Evolutionary conservation across 2,888 invertebrate genomes (phyloP), one percentile per base, ranked within the genome.

Genomic region (Sturmia bella): DNA sequence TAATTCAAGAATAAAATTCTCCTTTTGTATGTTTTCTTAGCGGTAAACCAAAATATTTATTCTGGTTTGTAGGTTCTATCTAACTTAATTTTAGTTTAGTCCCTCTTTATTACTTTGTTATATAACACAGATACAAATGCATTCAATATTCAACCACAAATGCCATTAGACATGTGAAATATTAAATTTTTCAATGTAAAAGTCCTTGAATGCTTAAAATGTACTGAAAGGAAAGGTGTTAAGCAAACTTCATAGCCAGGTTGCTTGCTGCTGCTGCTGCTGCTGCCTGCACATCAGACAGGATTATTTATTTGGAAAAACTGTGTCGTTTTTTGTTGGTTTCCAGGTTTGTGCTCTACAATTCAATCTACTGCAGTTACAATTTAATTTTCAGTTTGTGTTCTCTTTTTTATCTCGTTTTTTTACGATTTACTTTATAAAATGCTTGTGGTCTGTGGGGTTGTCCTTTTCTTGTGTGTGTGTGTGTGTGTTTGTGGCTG

Each of bases 101-200:
- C 43, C 9, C 32, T 56, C 32, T 7, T 17, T 5, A 9, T 24
- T n/a, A 9, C 9, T 45, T n/a, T 41, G 11, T 39, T n/a, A 64
- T 45, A 27, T 57, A 54, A 39, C 32, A 48, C 54, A 45, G 21
- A 17, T 3, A 56, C 45, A 75, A 32, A 50, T 13, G 21, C 27
- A 19, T 68, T 52, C 64, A 73, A 61, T 78, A 66, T 73, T 66
- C 39, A 24, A 69, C 78, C 82, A 32, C 82, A 82, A 78, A 83
- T 75, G 41, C 78, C 70, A 81, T 78, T 72, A 80, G 78, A 83
- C 80, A 84, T 83, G 78, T 84, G 69, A 78, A 68, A 79, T 80
- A 79, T 83, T 84, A 78, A 78, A 84, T 83, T 83, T 74, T 75
- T 80, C 78, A 80, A 74, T 63, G 63, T 57, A 52, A 54, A 27